phyloP scores from a whole-genome alignment of 2,888 invertebrate genomes.

The Icerya purchasi region DNA sequence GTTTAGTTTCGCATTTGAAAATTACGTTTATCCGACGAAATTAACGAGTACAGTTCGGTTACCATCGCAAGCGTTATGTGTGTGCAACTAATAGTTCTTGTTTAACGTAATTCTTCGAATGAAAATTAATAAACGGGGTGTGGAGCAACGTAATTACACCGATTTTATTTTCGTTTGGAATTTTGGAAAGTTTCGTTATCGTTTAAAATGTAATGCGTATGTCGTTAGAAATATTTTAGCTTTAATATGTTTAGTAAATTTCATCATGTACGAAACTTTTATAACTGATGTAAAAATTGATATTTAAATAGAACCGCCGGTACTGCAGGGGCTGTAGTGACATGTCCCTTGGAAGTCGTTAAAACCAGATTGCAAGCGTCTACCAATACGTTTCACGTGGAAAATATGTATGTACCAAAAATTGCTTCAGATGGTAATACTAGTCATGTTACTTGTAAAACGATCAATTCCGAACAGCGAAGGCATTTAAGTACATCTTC shows the following conservation, averaged over 20 bases:
- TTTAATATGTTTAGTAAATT: background rate
- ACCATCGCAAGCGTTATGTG: no score
- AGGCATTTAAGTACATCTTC: constrained; percentile 51
- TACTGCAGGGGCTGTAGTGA: constrained; percentile 86
- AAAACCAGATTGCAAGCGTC: constrained; percentile 94
- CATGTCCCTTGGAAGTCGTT: constrained; percentile 93
- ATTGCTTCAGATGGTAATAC: constrained; percentile 25
- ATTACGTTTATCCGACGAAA: no score
- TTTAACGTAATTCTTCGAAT: no score
- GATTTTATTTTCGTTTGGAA: no score
- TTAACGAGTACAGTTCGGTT: no score
- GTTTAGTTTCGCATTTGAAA: no score
- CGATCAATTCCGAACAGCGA: constrained; percentile 35
- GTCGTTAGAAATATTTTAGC: background rate
- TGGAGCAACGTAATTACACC: no score
- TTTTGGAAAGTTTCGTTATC: no score
- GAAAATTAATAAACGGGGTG: no score
- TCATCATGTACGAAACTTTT: no score
- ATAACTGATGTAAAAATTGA: background rate
- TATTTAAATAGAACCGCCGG: constrained; percentile 38
- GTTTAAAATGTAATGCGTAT: no score
- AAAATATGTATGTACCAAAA: constrained; percentile 25
- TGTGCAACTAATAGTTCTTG: no score
- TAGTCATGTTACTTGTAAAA: constrained; percentile 32
- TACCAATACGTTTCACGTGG: constrained; percentile 35